Percentiles rank a stretch among this genome's conserved stretches.
Conservation (phyloP, 2,113 vertebrate species). For the Caracal caracal region DNA sequence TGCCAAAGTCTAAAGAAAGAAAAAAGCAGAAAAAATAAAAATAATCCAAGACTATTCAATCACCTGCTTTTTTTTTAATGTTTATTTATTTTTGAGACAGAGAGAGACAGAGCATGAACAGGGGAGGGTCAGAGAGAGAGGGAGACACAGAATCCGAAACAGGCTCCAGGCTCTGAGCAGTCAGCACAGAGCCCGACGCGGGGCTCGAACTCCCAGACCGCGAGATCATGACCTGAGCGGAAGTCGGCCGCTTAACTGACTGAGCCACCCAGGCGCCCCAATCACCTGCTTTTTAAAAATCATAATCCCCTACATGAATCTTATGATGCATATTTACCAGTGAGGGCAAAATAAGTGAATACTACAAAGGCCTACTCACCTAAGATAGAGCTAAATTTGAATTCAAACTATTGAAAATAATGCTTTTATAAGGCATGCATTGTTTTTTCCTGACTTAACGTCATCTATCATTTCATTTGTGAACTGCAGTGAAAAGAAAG, state of each 20-base stretch:
- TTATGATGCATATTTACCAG: neutral
- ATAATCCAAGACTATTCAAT: neutral
- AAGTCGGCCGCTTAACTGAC: no score
- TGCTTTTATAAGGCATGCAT: neutral
- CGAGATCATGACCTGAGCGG: no score
- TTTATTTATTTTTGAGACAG: no score
- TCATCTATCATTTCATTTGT: neutral
- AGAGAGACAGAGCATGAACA: no score
- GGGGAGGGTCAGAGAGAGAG: no score
- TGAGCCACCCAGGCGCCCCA: neutral
- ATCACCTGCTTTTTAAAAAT: neutral
- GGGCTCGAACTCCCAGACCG: no score
- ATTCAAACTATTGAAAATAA: slow-evolving; percentile 1
- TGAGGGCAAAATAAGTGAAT: neutral
- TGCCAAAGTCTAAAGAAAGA: neutral
- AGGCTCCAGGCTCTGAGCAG: no score
- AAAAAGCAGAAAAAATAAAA: neutral
- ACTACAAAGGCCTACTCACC: neutral
- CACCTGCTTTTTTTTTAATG: neutral
- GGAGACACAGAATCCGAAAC: no score
- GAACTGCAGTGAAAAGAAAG: neutral
- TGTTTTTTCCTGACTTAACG: neutral
- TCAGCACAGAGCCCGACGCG: no score
- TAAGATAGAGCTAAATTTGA: neutral
- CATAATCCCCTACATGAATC: neutral